These are phyloP conservation scores for Noctua janthe DNA, from an alignment of 2,888 invertebrate genomes.

Conservation along the genomic window DNA sequence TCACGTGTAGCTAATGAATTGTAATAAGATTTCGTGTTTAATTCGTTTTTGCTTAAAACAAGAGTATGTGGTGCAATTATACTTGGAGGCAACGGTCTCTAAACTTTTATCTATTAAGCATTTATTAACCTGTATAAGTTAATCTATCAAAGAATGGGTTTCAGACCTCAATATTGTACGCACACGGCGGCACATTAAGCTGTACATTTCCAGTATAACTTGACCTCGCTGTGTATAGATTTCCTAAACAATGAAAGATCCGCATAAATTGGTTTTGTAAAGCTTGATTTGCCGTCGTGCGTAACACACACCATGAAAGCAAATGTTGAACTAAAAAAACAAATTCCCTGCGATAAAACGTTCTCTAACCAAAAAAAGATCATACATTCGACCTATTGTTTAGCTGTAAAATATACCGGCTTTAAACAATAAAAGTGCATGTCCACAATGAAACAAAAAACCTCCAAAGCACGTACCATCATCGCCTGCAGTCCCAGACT, in stretches of 20 bases:
- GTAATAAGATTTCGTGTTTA: background rate
- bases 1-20: background rate
- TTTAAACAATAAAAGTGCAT: background rate
- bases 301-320: background rate
- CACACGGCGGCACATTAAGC: no score
- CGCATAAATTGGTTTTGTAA: no score
- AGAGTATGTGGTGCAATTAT: background rate
- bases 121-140: background rate
- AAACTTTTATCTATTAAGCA: background rate
- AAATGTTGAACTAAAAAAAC: background rate
- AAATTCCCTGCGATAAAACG: background rate
- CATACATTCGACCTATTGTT: background rate
- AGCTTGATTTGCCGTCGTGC: no score
- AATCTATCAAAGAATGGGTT: background rate
- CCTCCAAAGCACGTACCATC: background rate
- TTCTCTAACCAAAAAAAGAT: background rate
- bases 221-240: no score
- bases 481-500: conserved; percentile 11
- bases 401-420: background rate
- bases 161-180: no score
- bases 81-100: background rate
- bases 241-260: no score
- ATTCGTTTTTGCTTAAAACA: background rate
- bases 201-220: no score
- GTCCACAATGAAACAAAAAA: background rate